A percentile compares a stretch with the other conserved stretches of the same genome.
Evolutionary conservation across 1,140 invertebrate genomes (phyloP).

Genomic region (Aphaenogaster ashmeadi): DNA sequence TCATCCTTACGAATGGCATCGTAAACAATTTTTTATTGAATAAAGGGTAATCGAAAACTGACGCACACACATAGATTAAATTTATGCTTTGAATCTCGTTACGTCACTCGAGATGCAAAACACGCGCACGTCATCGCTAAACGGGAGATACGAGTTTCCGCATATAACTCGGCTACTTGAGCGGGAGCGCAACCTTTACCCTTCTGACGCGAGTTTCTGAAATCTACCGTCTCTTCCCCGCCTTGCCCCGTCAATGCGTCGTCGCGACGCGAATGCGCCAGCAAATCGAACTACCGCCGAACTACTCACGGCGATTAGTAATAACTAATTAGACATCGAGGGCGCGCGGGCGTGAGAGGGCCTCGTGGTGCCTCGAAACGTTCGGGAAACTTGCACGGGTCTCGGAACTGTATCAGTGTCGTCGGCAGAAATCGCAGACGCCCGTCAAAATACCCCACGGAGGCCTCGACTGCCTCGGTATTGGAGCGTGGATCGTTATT

Average conservation of each 20-base stretch:
- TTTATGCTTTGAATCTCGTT: slow-evolving; percentile 37
- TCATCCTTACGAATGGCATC: neutral
- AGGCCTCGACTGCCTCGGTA: neutral
- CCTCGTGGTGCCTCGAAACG: neutral
- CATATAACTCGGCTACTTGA: slow-evolving; percentile 43
- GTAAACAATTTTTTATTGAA: neutral
- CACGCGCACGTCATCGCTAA: slow-evolving; percentile 46
- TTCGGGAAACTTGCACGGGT: slow-evolving; percentile 51
- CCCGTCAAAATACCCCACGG: slow-evolving; percentile 27
- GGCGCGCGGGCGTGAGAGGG: neutral
- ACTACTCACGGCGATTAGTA: slow-evolving; percentile 77
- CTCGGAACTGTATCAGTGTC: slow-evolving; percentile 31
- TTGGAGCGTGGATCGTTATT: slow-evolving; percentile 48
- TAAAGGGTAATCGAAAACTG: neutral
- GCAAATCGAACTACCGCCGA: slow-evolving; percentile 73
- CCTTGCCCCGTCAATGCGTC: neutral
- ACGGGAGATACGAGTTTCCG: slow-evolving; percentile 52
- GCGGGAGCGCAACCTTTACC: slow-evolving; percentile 26
- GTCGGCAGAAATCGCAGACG: slow-evolving; percentile 43
- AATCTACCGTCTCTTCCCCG: neutral
- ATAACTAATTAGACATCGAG: slow-evolving; percentile 77
- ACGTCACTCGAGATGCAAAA: slow-evolving; percentile 32
- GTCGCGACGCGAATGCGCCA: slow-evolving; percentile 26
- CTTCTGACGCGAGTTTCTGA: slow-evolving; percentile 49
- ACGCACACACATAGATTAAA: neutral